Conservation (phyloP, 2,113 vertebrate species). For the Bostrychus sinensis region DNA sequence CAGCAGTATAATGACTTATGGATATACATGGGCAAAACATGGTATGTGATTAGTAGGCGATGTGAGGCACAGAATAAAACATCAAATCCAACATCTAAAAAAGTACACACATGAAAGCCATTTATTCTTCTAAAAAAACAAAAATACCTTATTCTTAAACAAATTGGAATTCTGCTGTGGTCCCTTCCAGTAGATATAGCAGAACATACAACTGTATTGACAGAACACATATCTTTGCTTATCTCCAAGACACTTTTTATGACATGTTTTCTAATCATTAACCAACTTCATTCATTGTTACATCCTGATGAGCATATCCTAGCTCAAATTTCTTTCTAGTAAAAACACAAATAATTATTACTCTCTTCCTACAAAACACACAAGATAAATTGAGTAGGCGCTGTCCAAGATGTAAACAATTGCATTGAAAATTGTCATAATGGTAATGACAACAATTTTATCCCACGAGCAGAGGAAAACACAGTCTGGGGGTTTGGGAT, state of each 20-base stretch:
- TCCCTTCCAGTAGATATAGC: too few species aligned
- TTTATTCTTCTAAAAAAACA: too few species aligned
- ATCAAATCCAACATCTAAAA: too few species aligned
- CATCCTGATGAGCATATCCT: neutral
- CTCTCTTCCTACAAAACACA: constrained; percentile 66
- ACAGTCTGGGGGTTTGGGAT: accelerated
- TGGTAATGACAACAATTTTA: constrained; percentile 78
- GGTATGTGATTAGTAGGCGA: too few species aligned
- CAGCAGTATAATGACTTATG: too few species aligned
- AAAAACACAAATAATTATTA: constrained; percentile 13
- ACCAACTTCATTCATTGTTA: constrained; percentile 10
- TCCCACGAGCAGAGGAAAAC: constrained; percentile 50
- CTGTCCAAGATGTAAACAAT: constrained; percentile 84
- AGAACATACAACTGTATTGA: neutral
- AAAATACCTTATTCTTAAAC: too few species aligned
- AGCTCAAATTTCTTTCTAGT: neutral
- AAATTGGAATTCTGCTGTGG: too few species aligned
- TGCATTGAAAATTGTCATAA: constrained; percentile 85
- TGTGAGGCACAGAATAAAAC: too few species aligned
- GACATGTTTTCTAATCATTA: constrained; percentile 55
- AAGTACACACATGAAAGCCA: too few species aligned
- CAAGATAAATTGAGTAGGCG: constrained; percentile 79
- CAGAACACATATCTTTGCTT: neutral
- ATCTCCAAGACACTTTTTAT: constrained; percentile 22
- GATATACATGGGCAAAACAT: too few species aligned